Base-by-base conservation (phyloP, 1,140 invertebrate species). In the Nymphalis io region DNA sequence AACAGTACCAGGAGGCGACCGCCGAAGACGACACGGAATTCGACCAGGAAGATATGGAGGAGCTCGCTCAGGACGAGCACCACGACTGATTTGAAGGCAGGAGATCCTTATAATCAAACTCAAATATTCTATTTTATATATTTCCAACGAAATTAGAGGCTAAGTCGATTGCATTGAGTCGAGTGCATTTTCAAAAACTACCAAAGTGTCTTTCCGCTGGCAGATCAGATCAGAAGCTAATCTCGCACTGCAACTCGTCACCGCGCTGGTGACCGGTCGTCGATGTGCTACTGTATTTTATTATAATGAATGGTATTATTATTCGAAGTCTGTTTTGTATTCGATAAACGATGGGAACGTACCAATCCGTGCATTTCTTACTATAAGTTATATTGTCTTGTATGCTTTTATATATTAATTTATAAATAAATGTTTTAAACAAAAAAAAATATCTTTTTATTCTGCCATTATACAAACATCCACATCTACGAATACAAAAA, bases 1-100 rank as follows among this genome's bases (percentile, higher is more conserved):
- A 98, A 90, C 96, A 98, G 90, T 98, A 98, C 93, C 96, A 98
- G 86, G 96, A 95, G 80, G 94, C 94, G 12, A 94, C 94, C 18
- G 93, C 94, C 53, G 94, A 95, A 64, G 94, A 95, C 76, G 94
- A 95, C 80, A 93, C 93, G 51, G 94, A 95, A 84, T 94, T 94
- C 82, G 94, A 94, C 66, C 86, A 89, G 66, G 84, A 89, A 59
- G 89, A 92, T 46, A 84, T 91, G 82, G 85, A 90, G 77, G 91
- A 92, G 80, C 78, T 86, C 38, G 85, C 82, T 1, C 84, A 84
- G 39, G 87, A 90, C 60, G 85, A 90, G 62, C 83, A 85, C 39
- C 82, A 86, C 71, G 85, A 90, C 70, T 82, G 75, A 70, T 18
- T 11, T 21, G 27, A 62, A 40, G 40, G 21, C 40, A 23, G 27